Percentiles rank a stretch among this genome's conserved stretches.
Conservation (phyloP, 2,113 vertebrate species). For the Sylvietta virens region DNA sequence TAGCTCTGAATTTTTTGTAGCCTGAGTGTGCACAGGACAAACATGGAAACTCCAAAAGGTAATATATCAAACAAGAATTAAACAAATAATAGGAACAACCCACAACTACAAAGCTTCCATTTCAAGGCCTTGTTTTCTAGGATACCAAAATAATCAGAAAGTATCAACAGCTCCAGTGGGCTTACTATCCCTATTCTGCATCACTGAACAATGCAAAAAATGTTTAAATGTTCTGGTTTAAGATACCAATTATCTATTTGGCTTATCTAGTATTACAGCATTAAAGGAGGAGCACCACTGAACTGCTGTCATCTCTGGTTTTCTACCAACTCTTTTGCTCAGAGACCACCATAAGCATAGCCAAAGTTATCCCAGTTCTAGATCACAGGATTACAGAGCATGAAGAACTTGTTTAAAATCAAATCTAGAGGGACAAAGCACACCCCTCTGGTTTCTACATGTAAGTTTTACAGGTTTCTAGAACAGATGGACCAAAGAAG, state of each 20-base stretch:
- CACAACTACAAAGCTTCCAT: neutral
- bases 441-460: neutral
- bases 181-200: neutral
- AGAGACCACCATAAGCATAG: neutral
- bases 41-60: neutral
- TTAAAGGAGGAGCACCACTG: neutral
- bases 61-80: neutral
- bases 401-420: neutral
- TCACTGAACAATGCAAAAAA: neutral
- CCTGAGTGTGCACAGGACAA: neutral
- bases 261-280: neutral
- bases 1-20: neutral
- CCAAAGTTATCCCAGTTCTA: neutral
- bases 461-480: neutral
- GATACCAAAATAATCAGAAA: neutral
- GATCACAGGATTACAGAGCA: neutral
- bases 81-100: neutral
- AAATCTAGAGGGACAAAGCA: neutral
- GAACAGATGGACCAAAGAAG: neutral
- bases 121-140: neutral
- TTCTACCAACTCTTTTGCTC: neutral
- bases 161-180: neutral
- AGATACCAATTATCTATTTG: neutral
- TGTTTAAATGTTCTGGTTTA: neutral
- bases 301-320: neutral